Percentiles rank a stretch among this genome's conserved stretches.
phyloP scores from a whole-genome alignment of 2,797 vertebrate genomes.

The Crocodylus rhombifer region DNA sequence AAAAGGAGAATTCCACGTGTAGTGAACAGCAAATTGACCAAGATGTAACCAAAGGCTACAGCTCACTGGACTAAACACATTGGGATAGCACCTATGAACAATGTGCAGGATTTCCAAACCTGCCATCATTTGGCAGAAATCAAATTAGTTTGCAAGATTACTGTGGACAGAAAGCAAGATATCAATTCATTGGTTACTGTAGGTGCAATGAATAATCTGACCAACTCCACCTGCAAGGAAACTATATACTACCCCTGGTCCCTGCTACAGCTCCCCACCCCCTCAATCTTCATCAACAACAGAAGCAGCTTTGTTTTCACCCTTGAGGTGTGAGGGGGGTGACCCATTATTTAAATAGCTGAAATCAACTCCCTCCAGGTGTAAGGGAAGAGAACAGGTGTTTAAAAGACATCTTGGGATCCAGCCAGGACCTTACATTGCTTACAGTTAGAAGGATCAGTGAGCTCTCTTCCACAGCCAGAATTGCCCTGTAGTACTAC shows the following conservation, averaged over 20 bases:
- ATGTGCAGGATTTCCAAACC: background rate
- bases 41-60: too few relatives aligned
- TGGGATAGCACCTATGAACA: too few relatives aligned
- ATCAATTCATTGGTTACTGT: background rate
- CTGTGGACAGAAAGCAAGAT: background rate
- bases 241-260: background rate
- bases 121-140: background rate
- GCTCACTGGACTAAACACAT: too few relatives aligned
- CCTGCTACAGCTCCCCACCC: too few relatives aligned
- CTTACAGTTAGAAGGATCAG: background rate
- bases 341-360: background rate
- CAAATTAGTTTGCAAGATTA: background rate
- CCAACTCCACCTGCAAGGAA: background rate
- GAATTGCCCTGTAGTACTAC: background rate
- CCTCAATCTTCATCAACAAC: too few relatives aligned
- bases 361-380: background rate
- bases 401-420: background rate
- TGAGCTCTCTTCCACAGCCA: background rate
- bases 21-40: too few relatives aligned
- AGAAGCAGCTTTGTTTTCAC: background rate
- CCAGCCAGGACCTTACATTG: background rate
- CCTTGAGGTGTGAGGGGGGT: background rate
- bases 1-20: too few relatives aligned
- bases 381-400: background rate
- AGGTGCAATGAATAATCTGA: background rate